phyloP scores from a whole-genome alignment of 2,888 invertebrate species.

The Nemoura dubitans region DNA sequence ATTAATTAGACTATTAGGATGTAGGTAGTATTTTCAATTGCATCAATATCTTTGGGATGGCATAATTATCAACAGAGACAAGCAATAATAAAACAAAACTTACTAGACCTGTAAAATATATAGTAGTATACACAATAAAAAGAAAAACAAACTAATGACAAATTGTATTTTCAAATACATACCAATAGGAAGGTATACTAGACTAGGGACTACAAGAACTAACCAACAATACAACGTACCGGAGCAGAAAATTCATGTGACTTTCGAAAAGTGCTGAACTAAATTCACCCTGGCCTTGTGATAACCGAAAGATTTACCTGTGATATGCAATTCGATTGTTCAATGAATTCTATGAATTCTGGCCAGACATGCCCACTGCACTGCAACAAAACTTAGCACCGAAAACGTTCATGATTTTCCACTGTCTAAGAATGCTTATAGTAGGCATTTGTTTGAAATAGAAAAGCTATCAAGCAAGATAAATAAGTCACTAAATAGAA shows the following conservation, averaged over 20 bases:
- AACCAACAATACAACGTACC: background rate
- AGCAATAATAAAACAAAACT: background rate
- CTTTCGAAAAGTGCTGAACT: background rate
- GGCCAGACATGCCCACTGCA: background rate
- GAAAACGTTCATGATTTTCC: background rate
- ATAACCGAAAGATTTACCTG: background rate
- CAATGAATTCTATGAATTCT: background rate
- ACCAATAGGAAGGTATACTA: background rate
- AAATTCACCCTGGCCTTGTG: background rate
- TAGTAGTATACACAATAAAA: background rate
- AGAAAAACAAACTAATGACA: background rate
- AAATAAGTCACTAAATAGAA: background rate
- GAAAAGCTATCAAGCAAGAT: background rate
- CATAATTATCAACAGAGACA: background rate
- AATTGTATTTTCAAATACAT: background rate
- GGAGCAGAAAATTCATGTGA: background rate
- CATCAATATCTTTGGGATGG: constrained; percentile 12
- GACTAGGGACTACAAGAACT: background rate
- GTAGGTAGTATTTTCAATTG: background rate
- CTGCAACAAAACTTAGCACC: background rate
- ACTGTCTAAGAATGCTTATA: background rate
- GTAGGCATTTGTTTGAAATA: background rate
- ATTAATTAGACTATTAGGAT: background rate
- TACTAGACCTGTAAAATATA: background rate
- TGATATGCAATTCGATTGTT: background rate